Conservation (phyloP, 1,140 invertebrate genomes). For the Bombus waltoni region DNA sequence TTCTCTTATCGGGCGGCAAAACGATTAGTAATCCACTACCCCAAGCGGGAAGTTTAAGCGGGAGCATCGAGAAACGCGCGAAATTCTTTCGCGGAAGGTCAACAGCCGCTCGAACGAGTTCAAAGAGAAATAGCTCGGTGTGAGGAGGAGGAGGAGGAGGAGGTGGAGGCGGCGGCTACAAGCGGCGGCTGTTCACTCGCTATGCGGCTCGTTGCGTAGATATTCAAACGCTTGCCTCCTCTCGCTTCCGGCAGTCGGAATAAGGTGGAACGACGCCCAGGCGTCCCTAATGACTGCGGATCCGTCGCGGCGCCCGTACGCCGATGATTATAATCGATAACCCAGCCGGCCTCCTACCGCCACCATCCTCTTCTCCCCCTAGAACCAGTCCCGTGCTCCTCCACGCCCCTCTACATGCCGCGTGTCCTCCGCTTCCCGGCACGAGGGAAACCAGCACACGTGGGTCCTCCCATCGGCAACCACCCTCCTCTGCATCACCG, state of each 20-base stretch:
- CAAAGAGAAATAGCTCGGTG: slow-evolving; percentile 1
- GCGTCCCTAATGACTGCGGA: slow-evolving; percentile 78
- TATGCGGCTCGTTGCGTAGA: slow-evolving; percentile 58
- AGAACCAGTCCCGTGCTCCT: neutral
- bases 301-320: slow-evolving; percentile 68
- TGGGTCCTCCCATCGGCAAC: slow-evolving; percentile 55
- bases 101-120: slow-evolving; percentile 30
- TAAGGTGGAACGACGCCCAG: slow-evolving; percentile 70
- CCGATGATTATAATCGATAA: slow-evolving; percentile 80
- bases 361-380: neutral
- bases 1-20: too few relatives aligned
- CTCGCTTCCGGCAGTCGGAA: slow-evolving; percentile 64
- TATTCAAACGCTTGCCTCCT: slow-evolving; percentile 52
- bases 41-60: too few relatives aligned
- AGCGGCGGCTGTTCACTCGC: neutral
- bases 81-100: slow-evolving; percentile 30
- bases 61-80: slow-evolving; percentile 6
- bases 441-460: slow-evolving; percentile 62
- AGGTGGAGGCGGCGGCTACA: neutral
- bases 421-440: slow-evolving; percentile 17
- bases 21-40: neutral
- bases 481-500: slow-evolving; percentile 42
- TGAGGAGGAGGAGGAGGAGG: slow-evolving; percentile 16
- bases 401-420: neutral
- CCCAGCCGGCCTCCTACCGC: slow-evolving; percentile 56